Percentiles rank a stretch among this genome's conserved stretches.
phyloP scores from a whole-genome alignment of 2,113 vertebrate genomes.

The Chionomys nivalis region DNA sequence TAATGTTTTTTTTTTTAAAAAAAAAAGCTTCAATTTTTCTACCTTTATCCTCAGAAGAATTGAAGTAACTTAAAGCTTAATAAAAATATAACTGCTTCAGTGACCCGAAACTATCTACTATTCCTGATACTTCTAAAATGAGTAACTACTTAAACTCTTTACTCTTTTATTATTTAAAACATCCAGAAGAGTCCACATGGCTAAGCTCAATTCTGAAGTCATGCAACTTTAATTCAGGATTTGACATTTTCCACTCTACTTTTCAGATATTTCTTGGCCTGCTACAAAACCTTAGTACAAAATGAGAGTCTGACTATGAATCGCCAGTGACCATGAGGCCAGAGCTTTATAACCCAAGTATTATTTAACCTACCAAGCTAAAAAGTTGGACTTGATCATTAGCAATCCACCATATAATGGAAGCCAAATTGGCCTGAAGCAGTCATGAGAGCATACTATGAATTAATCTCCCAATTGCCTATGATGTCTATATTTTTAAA shows the following conservation, averaged over 20 bases:
- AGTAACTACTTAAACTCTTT: neutral
- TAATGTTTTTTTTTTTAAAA: neutral
- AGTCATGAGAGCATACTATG: neutral
- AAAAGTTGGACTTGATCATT: neutral
- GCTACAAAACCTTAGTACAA: neutral
- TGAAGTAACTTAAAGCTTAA: neutral
- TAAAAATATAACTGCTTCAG: neutral
- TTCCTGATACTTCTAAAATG: neutral
- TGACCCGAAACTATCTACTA: neutral
- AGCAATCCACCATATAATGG: neutral
- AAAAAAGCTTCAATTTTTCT: neutral
- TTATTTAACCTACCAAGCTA: neutral
- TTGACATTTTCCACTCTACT: neutral
- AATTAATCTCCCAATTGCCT: neutral
- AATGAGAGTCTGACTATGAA: neutral
- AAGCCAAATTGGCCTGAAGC: neutral
- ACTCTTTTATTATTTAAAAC: neutral
- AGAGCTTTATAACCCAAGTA: neutral
- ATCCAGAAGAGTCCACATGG: neutral
- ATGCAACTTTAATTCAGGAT: neutral
- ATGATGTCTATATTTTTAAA: neutral
- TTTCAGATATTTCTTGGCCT: neutral
- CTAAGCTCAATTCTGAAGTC: neutral
- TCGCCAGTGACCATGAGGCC: neutral
- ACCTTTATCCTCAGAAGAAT: neutral